A percentile compares a stretch with the other conserved stretches of the same genome.
Conservation (phyloP, 2,888 invertebrate species). For the Matsumyia berberina region DNA sequence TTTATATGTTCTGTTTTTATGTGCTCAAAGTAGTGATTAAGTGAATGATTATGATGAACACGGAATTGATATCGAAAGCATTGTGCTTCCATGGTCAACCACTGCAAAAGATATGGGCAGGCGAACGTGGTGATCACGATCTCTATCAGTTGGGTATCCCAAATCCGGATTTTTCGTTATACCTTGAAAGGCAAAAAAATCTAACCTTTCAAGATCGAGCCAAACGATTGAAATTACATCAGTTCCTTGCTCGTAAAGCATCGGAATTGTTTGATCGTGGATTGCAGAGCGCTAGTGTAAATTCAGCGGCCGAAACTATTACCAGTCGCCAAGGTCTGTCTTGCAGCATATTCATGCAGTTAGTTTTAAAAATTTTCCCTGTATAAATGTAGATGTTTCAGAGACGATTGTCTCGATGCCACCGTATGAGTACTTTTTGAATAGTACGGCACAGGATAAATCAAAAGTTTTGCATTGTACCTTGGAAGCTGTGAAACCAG, state of each 20-base stretch:
- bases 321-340: slow-evolving; percentile 67
- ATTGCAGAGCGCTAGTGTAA: slow-evolving; percentile 84
- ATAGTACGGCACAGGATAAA: slow-evolving; percentile 88
- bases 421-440: slow-evolving; percentile 92
- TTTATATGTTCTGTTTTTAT: slow-evolving; percentile 21
- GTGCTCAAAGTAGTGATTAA: slow-evolving; percentile 37
- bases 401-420: slow-evolving; percentile 86
- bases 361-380: neutral
- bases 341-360: neutral
- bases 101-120: slow-evolving; percentile 94
- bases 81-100: slow-evolving; percentile 95
- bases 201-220: slow-evolving; percentile 93
- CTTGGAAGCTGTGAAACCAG: slow-evolving; percentile 89
- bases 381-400: slow-evolving; percentile 49
- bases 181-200: slow-evolving; percentile 91
- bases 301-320: slow-evolving; percentile 20
- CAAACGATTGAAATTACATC: slow-evolving; percentile 92
- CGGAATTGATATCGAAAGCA: slow-evolving; percentile 87
- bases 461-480: slow-evolving; percentile 91
- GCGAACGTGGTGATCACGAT: slow-evolving; percentile 92
- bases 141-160: slow-evolving; percentile 87
- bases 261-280: slow-evolving; percentile 89
- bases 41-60: slow-evolving; percentile 79
- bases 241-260: slow-evolving; percentile 94
- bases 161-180: slow-evolving; percentile 89